Conservation (phyloP, 2,113 vertebrate species). For the Strix aluco region DNA sequence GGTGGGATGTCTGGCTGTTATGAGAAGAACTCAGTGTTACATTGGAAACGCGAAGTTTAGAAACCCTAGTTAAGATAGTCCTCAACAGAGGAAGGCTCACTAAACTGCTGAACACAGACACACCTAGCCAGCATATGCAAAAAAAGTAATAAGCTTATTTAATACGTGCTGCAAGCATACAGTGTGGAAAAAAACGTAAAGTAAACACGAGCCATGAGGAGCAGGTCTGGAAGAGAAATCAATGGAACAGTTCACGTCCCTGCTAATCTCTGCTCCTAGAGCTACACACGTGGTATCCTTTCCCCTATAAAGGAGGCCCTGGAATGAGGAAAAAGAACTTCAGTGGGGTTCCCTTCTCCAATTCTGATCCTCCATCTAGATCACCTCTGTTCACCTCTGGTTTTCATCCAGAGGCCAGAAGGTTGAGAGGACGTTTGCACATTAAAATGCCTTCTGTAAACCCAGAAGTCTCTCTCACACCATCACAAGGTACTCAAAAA, state of each 20-base stretch:
- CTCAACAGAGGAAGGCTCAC: background rate
- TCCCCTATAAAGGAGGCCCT: background rate
- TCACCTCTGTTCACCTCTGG: background rate
- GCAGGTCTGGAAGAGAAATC: background rate
- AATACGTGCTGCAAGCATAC: background rate
- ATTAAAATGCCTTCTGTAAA: background rate
- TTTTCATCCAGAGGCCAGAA: background rate
- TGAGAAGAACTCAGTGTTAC: background rate
- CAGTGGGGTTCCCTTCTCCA: background rate
- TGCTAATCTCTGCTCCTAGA: background rate
- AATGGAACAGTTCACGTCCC: background rate
- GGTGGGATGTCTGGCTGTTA: background rate
- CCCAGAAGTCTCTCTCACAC: background rate
- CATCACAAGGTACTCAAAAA: background rate
- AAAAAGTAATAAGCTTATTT: background rate
- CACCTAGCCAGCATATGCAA: background rate
- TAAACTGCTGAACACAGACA: background rate
- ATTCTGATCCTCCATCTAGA: background rate
- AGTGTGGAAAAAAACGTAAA: background rate
- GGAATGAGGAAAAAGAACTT: background rate
- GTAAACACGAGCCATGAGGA: rapidly evolving
- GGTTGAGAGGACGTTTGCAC: background rate
- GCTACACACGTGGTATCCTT: background rate
- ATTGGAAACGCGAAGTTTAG: background rate
- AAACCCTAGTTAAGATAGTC: background rate